These are phyloP conservation scores for Metellina segmentata DNA, from an alignment of 2,888 invertebrate species.

Conservation along the genomic window DNA sequence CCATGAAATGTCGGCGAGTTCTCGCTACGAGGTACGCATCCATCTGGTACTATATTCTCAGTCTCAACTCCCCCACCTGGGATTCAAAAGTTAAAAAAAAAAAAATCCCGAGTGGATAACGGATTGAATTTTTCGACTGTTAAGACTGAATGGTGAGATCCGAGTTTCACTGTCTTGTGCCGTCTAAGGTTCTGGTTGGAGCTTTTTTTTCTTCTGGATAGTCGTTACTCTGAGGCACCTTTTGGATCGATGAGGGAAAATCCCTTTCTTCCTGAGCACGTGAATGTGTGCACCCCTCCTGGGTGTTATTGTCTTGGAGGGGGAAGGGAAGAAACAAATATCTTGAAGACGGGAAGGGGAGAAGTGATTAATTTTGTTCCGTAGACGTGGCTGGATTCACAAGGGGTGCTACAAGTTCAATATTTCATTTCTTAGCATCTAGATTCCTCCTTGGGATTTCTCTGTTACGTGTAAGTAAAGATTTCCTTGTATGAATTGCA, in stretches of 20 bases:
- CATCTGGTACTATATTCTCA: no score
- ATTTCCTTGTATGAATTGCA: no score
- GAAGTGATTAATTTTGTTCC: slow-evolving; percentile 24
- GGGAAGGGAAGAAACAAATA: not conserved
- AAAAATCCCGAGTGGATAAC: not conserved
- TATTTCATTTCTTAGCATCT: no score
- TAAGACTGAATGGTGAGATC: no score
- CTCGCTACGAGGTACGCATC: not conserved
- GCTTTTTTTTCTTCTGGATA: not conserved
- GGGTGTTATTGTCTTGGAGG: not conserved
- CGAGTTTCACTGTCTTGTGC: not conserved
- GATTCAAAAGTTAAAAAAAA: not conserved
- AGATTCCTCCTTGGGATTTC: no score
- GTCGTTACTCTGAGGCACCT: not conserved
- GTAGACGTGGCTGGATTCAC: not conserved
- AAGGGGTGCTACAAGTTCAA: not conserved
- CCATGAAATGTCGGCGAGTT: slow-evolving; percentile 55
- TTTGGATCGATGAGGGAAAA: not conserved
- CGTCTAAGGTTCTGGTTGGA: not conserved
- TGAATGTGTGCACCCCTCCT: not conserved
- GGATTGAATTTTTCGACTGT: not conserved
- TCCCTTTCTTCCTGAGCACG: not conserved
- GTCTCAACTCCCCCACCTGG: no score
- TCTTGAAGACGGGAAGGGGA: slow-evolving; percentile 3
- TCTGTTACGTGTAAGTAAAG: no score